Evolutionary conservation across 2,888 invertebrate species (phyloP).

Genomic region (Phymatocera aterrima): DNA sequence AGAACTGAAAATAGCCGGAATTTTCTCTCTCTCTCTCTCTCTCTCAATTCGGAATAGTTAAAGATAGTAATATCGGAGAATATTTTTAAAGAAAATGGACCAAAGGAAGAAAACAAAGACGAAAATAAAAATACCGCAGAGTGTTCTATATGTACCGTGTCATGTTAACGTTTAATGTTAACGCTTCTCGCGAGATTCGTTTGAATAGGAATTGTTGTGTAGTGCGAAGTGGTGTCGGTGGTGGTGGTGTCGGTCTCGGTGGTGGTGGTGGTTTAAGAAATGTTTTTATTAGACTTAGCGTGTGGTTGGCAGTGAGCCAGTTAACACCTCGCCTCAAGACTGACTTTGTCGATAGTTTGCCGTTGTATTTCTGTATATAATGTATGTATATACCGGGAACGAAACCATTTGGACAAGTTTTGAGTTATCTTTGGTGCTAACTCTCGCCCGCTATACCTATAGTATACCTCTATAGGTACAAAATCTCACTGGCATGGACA

Average conservation of each 20-base stretch:
- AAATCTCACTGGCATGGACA: too few relatives aligned
- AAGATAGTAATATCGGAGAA: background rate
- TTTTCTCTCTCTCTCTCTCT: too few relatives aligned
- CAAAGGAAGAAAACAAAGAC: background rate
- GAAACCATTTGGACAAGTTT: conserved; percentile 19
- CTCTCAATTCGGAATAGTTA: too few relatives aligned
- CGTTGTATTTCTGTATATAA: background rate
- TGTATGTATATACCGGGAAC: too few relatives aligned
- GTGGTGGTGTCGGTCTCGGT: too few relatives aligned
- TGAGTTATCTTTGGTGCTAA: conserved; percentile 28
- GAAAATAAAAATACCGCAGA: background rate
- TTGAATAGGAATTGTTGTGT: conserved; percentile 27
- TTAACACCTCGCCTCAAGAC: conserved; percentile 38
- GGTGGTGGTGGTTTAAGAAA: conserved; percentile 25
- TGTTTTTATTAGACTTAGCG: conserved; percentile 44
- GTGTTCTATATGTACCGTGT: background rate
- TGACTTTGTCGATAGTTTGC: conserved; percentile 21
- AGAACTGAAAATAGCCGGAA: too few relatives aligned
- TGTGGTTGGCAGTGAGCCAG: conserved; percentile 37
- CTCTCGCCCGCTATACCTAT: too few relatives aligned
- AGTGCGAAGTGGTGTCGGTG: background rate
- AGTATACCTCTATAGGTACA: too few relatives aligned
- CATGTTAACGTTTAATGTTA: conserved; percentile 18
- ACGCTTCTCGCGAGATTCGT: background rate
- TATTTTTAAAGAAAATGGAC: background rate